Conservation (phyloP, 2,888 invertebrate species). For the Azorinus chamasolen region DNA sequence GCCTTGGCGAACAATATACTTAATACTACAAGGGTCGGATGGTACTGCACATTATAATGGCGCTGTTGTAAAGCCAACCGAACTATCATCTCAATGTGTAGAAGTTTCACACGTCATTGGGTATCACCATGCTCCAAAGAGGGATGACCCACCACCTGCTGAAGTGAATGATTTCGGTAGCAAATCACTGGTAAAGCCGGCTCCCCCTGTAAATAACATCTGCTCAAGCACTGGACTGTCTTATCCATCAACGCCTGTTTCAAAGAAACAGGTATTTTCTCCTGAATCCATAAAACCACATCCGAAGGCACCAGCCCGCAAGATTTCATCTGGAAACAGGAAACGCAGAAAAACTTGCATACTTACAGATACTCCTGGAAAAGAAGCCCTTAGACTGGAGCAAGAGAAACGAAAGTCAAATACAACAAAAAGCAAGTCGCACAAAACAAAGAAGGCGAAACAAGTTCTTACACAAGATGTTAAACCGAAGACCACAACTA, state of each 20-base stretch:
- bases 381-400: slow-evolving; percentile 36
- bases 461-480: background rate
- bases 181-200: background rate
- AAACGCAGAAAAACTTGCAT: slow-evolving; percentile 43
- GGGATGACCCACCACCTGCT: too few relatives aligned
- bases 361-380: slow-evolving; percentile 41
- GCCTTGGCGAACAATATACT: slow-evolving; percentile 8
- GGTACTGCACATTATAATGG: slow-evolving; percentile 32
- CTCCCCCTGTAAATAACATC: background rate
- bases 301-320: slow-evolving; percentile 34
- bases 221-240: too few relatives aligned
- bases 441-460: background rate
- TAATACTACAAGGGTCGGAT: slow-evolving; percentile 22
- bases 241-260: background rate
- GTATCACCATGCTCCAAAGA: too few relatives aligned
- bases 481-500: background rate
- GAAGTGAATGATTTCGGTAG: too few relatives aligned
- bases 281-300: slow-evolving; percentile 29
- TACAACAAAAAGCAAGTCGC: background rate
- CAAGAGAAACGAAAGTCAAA: slow-evolving; percentile 19
- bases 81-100: background rate
- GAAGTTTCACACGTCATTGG: too few relatives aligned
- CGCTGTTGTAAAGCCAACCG: slow-evolving; percentile 8
- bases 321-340: slow-evolving; percentile 21
- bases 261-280: slow-evolving; percentile 14